These are phyloP conservation scores for Eugnorisma glareosa DNA, from an alignment of 2,888 invertebrate species.

Conservation along the genomic window DNA sequence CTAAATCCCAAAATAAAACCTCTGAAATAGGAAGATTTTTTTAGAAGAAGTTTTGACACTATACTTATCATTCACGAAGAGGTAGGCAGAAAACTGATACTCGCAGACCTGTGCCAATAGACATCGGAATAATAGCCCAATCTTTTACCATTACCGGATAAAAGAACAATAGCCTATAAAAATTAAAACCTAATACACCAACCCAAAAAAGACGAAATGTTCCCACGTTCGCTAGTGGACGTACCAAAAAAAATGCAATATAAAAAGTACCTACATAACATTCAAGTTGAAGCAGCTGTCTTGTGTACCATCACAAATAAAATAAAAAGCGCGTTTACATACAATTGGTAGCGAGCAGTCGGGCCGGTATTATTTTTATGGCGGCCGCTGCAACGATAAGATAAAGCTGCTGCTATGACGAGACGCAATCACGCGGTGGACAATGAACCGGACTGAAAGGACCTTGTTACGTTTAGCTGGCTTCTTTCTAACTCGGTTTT, in stretches of 20 bases:
- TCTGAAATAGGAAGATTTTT: background rate
- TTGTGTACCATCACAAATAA: slow-evolving; percentile 9
- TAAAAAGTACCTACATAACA: slow-evolving; percentile 12
- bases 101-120: background rate
- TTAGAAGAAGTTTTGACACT: background rate
- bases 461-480: slow-evolving; percentile 54
- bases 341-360: slow-evolving; percentile 4
- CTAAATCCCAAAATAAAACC: background rate
- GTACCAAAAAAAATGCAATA: slow-evolving; percentile 13
- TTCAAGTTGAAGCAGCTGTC: slow-evolving; percentile 31
- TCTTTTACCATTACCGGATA: background rate
- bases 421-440: slow-evolving; percentile 60
- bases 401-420: slow-evolving; percentile 41
- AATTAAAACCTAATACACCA: background rate
- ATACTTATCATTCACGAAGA: background rate
- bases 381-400: slow-evolving; percentile 59
- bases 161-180: background rate
- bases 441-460: slow-evolving; percentile 73
- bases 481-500: background rate
- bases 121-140: background rate
- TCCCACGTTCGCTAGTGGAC: slow-evolving; percentile 21
- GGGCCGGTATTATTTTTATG: slow-evolving; percentile 46
- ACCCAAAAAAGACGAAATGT: background rate
- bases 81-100: background rate
- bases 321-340: slow-evolving; percentile 29